A percentile compares a stretch with the other conserved stretches of the same genome.
These are phyloP conservation scores for Trichonephila inaurata DNA, from an alignment of 1,140 invertebrate genomes.

Conservation along the genomic window DNA sequence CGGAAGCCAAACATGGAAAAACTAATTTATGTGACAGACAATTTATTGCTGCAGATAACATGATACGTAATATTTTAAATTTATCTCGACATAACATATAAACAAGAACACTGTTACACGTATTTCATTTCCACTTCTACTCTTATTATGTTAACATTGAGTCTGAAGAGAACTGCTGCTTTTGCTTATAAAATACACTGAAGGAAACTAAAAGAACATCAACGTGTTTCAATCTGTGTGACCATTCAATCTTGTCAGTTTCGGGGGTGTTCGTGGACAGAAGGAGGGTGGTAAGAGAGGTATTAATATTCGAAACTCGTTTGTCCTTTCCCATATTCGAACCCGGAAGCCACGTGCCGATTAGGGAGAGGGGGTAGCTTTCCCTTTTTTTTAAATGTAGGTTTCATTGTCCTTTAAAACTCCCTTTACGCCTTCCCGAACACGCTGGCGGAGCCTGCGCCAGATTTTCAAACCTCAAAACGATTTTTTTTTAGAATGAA, in stretches of 20 bases:
- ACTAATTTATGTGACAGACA: no score
- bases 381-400: background rate
- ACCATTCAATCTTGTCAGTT: background rate
- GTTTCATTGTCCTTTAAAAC: background rate
- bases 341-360: conserved; percentile 28
- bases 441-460: background rate
- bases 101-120: no score
- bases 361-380: background rate
- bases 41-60: no score
- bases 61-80: no score
- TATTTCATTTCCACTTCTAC: no score
- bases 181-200: no score
- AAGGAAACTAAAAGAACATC: background rate
- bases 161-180: no score
- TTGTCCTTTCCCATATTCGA: conserved; percentile 28
- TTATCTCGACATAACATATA: no score
- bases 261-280: background rate
- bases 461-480: conserved; percentile 11
- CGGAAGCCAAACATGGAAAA: no score
- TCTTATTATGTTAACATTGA: no score
- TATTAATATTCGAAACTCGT: conserved; percentile 4
- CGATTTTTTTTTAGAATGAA: conserved; percentile 24
- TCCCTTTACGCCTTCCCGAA: conserved; percentile 22
- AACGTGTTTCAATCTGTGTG: background rate
- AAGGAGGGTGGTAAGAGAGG: background rate